These are phyloP conservation scores for Phyto melanocephala DNA, from an alignment of 2,888 invertebrate genomes.

Conservation along the genomic window DNA sequence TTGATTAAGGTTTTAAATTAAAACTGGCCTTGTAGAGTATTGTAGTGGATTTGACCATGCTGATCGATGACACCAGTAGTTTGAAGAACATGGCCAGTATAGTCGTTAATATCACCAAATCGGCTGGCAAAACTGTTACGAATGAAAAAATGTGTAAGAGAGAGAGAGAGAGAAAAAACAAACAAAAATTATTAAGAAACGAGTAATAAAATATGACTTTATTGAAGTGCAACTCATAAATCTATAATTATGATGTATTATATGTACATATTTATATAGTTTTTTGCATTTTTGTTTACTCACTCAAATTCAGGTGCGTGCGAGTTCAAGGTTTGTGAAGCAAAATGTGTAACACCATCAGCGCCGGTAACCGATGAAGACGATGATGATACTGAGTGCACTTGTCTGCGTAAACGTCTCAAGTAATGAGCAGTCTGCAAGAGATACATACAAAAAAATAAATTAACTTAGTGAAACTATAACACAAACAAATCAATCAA, in stretches of 20 bases:
- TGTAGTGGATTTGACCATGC: slow-evolving; percentile 58
- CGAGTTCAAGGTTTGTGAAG: slow-evolving; percentile 61
- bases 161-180: neutral
- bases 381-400: slow-evolving; percentile 65
- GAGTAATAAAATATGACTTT: too few species aligned
- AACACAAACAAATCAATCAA: neutral
- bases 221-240: too few species aligned
- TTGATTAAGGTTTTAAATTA: slow-evolving; percentile 13
- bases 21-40: slow-evolving; percentile 50
- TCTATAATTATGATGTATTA: neutral
- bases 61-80: slow-evolving; percentile 64
- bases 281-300: slow-evolving; percentile 5
- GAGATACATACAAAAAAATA: neutral
- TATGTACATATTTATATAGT: neutral
- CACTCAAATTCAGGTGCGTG: slow-evolving; percentile 46
- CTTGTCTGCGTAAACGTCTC: slow-evolving; percentile 72
- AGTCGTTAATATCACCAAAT: slow-evolving; percentile 44
- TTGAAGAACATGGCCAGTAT: slow-evolving; percentile 62
- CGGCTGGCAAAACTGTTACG: slow-evolving; percentile 63
- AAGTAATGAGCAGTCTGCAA: slow-evolving; percentile 67
- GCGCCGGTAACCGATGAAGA: slow-evolving; percentile 67
- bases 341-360: slow-evolving; percentile 66
- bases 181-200: neutral
- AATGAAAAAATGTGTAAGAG: neutral
- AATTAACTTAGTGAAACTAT: neutral